These are phyloP conservation scores for Taurulus bubalis DNA, from an alignment of 2,113 vertebrate species.

Conservation along the genomic window DNA sequence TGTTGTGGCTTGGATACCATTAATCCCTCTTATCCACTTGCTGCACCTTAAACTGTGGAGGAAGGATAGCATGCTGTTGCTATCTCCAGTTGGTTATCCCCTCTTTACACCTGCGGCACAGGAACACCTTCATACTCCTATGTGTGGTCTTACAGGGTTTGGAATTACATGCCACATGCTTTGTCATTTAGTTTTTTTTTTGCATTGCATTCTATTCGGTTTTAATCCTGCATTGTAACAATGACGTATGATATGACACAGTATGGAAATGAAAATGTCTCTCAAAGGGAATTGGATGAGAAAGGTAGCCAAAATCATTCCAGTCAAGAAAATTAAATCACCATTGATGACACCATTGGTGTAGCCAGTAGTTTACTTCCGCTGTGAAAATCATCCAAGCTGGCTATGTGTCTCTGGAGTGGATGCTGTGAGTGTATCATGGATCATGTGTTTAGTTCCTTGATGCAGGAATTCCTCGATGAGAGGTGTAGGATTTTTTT, in stretches of 20 bases:
- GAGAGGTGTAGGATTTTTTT: neutral
- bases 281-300: neutral
- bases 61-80: constrained; percentile 42
- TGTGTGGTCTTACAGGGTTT: neutral
- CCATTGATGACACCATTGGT: too few species aligned
- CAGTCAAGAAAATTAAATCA: too few species aligned
- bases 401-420: neutral
- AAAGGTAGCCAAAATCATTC: too few species aligned
- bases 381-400: too few species aligned
- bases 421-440: neutral
- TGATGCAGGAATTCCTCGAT: neutral
- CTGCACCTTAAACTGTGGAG: constrained; percentile 66
- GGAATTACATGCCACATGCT: neutral
- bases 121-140: constrained; percentile 11
- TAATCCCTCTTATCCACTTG: constrained; percentile 77
- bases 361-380: neutral
- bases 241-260: neutral
- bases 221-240: neutral
- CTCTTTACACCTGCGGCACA: constrained; percentile 24
- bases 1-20: constrained; percentile 61
- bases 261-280: neutral
- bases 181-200: neutral
- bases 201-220: constrained; percentile 1
- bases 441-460: neutral
- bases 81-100: constrained; percentile 23